Percentiles rank a stretch among this genome's conserved stretches.
phyloP scores from a whole-genome alignment of 1,140 invertebrate genomes.

The Chelonus insularis region DNA sequence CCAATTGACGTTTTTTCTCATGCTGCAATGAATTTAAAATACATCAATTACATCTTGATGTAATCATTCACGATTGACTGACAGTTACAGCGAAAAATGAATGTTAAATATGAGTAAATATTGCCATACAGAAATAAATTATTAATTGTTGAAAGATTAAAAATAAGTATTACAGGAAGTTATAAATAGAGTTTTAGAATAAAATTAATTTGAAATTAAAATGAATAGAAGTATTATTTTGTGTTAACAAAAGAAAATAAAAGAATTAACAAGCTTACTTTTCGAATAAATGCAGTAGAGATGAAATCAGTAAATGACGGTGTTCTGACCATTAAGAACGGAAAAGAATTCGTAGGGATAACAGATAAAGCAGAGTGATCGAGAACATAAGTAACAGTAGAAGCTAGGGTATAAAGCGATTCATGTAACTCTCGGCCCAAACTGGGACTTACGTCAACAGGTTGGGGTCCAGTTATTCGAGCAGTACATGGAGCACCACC shows the following conservation, averaged over 20 bases:
- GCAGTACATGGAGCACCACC: constrained; percentile 56
- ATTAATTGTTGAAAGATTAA: too few relatives aligned
- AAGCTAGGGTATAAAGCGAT: constrained; percentile 2
- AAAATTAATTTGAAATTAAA: neutral
- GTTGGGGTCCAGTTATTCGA: constrained; percentile 83
- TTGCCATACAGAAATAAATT: too few relatives aligned
- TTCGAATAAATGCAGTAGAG: neutral
- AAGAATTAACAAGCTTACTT: constrained; percentile 9
- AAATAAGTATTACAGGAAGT: too few relatives aligned
- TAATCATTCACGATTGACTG: neutral
- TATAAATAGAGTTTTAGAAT: too few relatives aligned
- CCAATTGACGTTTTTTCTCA: constrained; percentile 76
- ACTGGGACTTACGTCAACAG: constrained; percentile 77
- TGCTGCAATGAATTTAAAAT: constrained; percentile 61
- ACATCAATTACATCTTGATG: neutral
- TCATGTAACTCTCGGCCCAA: neutral
- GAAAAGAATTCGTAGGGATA: neutral
- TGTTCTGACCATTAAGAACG: constrained; percentile 1
- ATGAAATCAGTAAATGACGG: constrained; percentile 6
- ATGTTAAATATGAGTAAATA: too few relatives aligned
- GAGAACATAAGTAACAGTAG: neutral
- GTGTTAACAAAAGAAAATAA: too few relatives aligned
- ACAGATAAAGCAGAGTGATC: constrained; percentile 16
- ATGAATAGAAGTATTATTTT: neutral
- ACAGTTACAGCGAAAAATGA: neutral